phyloP scores from a whole-genome alignment of 2,113 vertebrate genomes.

The Percina caprodes region DNA sequence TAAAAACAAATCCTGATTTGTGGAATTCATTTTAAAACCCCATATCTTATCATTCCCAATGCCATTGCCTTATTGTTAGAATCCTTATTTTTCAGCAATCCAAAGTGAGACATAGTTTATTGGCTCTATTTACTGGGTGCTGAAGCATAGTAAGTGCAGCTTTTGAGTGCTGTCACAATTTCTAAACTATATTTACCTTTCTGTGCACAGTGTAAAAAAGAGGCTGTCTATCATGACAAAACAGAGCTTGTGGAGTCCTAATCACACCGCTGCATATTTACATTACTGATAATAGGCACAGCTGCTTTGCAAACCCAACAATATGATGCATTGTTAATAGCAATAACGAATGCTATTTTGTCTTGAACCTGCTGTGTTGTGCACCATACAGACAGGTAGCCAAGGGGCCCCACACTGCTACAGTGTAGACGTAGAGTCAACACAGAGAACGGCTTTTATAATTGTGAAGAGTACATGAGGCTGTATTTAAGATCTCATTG shows the following conservation, averaged over 20 bases:
- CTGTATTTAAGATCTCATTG: not conserved
- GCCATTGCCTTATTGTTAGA: constrained; percentile 47
- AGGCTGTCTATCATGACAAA: constrained; percentile 57
- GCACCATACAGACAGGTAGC: not conserved
- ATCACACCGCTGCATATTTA: constrained; percentile 67
- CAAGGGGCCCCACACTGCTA: not conserved
- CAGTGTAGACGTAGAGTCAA: not conserved
- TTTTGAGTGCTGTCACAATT: constrained; percentile 37
- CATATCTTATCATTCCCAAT: constrained; percentile 42
- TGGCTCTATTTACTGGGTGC: constrained; percentile 25
- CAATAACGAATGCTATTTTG: constrained; percentile 32
- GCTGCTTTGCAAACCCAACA: constrained; percentile 40
- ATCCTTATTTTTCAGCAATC: constrained; percentile 19
- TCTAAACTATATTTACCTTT: constrained; percentile 35
- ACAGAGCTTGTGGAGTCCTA: constrained; percentile 39
- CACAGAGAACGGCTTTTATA: not conserved
- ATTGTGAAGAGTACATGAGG: not conserved
- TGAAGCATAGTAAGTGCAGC: constrained; percentile 21
- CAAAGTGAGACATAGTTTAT: constrained; percentile 22
- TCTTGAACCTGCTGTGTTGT: constrained; percentile 13
- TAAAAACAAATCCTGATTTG: constrained; percentile 3
- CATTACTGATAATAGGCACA: constrained; percentile 55
- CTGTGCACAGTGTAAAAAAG: constrained; percentile 9
- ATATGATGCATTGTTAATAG: constrained; percentile 36
- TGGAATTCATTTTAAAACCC: constrained; percentile 31